Base-by-base conservation (phyloP, 2,888 invertebrate species). In the Tricholauxania praeusta region DNA sequence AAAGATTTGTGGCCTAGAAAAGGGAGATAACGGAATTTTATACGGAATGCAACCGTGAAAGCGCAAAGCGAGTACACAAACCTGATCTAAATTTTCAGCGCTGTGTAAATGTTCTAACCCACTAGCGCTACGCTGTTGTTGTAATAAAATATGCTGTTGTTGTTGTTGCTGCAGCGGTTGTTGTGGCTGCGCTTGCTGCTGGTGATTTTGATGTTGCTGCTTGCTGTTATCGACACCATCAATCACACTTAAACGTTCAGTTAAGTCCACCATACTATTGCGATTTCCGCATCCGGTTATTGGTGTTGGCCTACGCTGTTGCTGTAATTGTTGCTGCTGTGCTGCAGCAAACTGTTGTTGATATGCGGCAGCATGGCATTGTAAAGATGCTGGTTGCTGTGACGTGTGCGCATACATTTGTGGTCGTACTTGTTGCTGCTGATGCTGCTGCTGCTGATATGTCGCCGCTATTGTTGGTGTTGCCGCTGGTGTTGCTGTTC, bases 1-100 rank as follows among this genome's bases (percentile, higher is more conserved):
- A 92, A 82, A 94, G 92, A 81, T 92, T 92, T 87, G 93, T 92
- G 78, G 92, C 92, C 93, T 93, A 90, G 19, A 62, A 17, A 51
- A 71, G 12, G 69, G 53, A 19, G 65, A 67, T 49, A 47, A 63
- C 67, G 52, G 12, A 51, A 12, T 39, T 39, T 39, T 47, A 64
- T 22, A 51, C 19, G 15, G n/a, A 59, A 19, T 28, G 48, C 53
- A 53, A 53, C 7, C 15, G 17, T 12, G 32, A 28, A 51, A 17
- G 14, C 53, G 22, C 8, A 47, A 1, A 69, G 39, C 51, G 48
- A 60, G 15, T 49, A 47, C n/a, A 76, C 79, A 66, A 72, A 80
- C 79, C 79, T 78, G 79, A 73, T 78, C 77, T 63, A 68, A 68
- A 60, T 74, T 78, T 75, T 77, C 78, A 67, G 72, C 78, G 48